Conservation (phyloP, 2,113 vertebrate species). For the Prionailurus viverrinus region DNA sequence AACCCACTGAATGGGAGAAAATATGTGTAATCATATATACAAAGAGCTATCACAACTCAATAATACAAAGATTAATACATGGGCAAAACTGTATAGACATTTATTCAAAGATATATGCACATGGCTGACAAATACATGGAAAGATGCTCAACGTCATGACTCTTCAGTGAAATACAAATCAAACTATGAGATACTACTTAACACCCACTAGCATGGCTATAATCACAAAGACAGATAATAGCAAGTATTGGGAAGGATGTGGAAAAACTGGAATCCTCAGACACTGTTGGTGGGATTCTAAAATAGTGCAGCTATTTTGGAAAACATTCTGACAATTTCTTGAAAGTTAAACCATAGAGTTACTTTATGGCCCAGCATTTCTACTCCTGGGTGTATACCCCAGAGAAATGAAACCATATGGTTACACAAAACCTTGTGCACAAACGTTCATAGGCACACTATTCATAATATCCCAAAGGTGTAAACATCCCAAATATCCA, state of each 20-base stretch:
- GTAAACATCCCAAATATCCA: not conserved
- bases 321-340: too few relatives aligned
- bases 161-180: not conserved
- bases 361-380: too few relatives aligned
- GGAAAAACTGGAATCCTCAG: not conserved
- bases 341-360: too few relatives aligned
- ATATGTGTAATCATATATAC: not conserved
- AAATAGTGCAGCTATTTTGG: too few relatives aligned
- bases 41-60: not conserved
- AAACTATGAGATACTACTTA: not conserved
- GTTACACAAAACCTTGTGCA: too few relatives aligned
- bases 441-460: too few relatives aligned
- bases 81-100: not conserved
- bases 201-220: not conserved
- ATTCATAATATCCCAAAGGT: too few relatives aligned
- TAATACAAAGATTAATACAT: not conserved
- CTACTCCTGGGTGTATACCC: too few relatives aligned
- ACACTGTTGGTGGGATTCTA: too few relatives aligned
- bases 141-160: not conserved
- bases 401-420: too few relatives aligned
- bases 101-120: not conserved
- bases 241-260: not conserved
- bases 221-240: not conserved
- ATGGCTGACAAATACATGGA: not conserved
- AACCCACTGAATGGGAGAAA: too few relatives aligned